Evolutionary conservation across 2,797 vertebrate genomes (phyloP), one percentile per base, ranked within the genome.

Genomic region (Melanogrammus aeglefinus): DNA sequence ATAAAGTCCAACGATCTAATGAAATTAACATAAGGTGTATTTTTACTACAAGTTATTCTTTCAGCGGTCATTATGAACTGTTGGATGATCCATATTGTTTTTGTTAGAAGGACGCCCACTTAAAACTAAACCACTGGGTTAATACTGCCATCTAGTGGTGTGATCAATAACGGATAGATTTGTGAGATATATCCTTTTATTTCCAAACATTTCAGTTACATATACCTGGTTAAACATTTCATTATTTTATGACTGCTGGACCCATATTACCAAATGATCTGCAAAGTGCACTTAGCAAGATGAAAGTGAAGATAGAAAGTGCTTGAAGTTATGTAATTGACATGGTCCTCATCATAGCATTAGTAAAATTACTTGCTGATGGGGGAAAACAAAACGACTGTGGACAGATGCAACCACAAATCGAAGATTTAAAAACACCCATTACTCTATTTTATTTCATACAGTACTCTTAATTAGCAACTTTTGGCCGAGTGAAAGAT

Each of bases 71-170:
- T 57, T 21, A 21, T n/a, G 51, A 57, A 21, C 51, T 57, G 16
- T 1, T 57, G 14, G 13, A 16, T 47, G 44, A 13, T 21, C 18
- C 47, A 57, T 44, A 44, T 44, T 12, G 2, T 44, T 44, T 44
- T 13, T 18, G 44, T 47, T 47, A 18, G 41, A 12, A 12, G 44
- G 6, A 57, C 51, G 4, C 51, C 51, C 51, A 12, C 51, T 57
- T 18, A 18, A 18, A 16, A 18, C 16, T 57, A 63, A 63, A 63
- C 21, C 57, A 63, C 6, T 73, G 3, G 27, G 8, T 31, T 16
- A 81, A 86, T 47, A 84, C 71, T 76, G 92, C 90, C 92, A 88
- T 82, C 91, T 77, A 85, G 88, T 91, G 92, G 92, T 80, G 31
- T 16, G 83, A 39, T 75, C 69, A 86, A 80, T 88, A 78, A 73